phyloP scores from a whole-genome alignment of 2,797 vertebrate genomes.

The Myotis planiceps region DNA sequence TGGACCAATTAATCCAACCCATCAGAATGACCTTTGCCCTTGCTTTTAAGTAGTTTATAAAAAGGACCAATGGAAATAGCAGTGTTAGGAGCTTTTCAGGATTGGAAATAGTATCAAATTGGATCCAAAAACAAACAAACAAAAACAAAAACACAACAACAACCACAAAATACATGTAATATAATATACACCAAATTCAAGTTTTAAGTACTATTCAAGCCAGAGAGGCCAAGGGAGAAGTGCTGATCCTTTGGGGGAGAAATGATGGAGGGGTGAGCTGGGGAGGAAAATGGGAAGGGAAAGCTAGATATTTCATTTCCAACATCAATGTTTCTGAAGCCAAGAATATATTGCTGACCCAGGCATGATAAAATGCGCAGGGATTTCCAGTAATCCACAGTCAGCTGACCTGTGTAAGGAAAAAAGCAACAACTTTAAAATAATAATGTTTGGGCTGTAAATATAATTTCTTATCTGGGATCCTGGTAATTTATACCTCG shows the following conservation, averaged over 20 bases:
- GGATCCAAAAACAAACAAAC: constrained; percentile 41
- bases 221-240: constrained; percentile 66
- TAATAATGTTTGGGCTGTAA: constrained; percentile 51
- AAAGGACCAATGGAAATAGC: constrained; percentile 67
- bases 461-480: constrained; percentile 63
- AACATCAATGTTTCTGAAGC: constrained; percentile 52
- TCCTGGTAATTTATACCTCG: constrained; percentile 56
- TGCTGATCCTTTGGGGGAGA: constrained; percentile 52
- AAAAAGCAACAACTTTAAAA: constrained; percentile 65
- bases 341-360: constrained; percentile 70
- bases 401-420: constrained; percentile 55
- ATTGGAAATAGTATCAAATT: constrained; percentile 59
- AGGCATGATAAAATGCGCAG: constrained; percentile 59
- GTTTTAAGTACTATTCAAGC: constrained; percentile 56
- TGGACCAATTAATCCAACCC: constrained; percentile 42
- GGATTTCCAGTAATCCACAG: constrained; percentile 61
- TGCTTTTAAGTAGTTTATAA: constrained; percentile 67
- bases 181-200: constrained; percentile 49
- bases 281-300: neutral
- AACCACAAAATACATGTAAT: neutral
- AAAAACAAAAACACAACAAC: too few species aligned
- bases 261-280: neutral
- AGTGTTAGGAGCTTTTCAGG: constrained; percentile 60
- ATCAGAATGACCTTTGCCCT: constrained; percentile 69
- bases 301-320: constrained; percentile 77